Base-by-base conservation (phyloP, 92 coral and sea anemone species). In the Parazoanthus swiftii region DNA sequence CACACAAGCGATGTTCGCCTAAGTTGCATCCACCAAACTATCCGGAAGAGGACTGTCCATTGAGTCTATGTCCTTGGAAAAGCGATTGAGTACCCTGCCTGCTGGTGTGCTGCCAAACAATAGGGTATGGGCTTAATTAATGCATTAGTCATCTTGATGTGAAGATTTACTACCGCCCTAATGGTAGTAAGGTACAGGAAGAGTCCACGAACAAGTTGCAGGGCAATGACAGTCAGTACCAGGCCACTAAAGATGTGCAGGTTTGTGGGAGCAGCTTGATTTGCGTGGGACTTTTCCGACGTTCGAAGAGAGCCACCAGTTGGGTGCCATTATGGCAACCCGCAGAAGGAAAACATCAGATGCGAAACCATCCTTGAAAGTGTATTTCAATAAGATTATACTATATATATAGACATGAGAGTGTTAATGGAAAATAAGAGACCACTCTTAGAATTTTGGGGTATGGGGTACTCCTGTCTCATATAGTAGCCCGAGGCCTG, bases 11-110 rank as follows among this genome's bases (percentile, higher is more conserved):
- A 79, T 51, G 23, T 26, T 50, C 10, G 42, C 0, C 18, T 29
- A 70, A 46, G 46, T 35, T 79, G 83, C 83, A 14, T 51, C 6
- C 42, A 79, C n/a, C 25, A 79, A 33, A 29, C 37, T 63, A 15
- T 79, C 67, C 13, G 83, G 83, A 42, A 79, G 83, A 51, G 83
- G 83, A 26, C 5, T 51, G 83, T 79, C 83, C 83, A 79, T 25
- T 15, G 67, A 51, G 2, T 39, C 83, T 15, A 79, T 23, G 42
- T 79, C 83, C 83, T 79, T 79, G 7, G 83, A 51, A 3, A 79
- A 79, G n/a, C 83, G 46, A 33, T 79, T 79, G 6, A 79, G 70
- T n/a, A 79, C 54, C 83, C 83, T 25, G 56, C 83, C 83, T n/a
- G 83, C 83, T 79, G 83, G 83, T 13, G 56, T 79, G 42, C 38